Evolutionary conservation across 1,140 invertebrate genomes (phyloP).

Genomic region (Achroia grisella): DNA sequence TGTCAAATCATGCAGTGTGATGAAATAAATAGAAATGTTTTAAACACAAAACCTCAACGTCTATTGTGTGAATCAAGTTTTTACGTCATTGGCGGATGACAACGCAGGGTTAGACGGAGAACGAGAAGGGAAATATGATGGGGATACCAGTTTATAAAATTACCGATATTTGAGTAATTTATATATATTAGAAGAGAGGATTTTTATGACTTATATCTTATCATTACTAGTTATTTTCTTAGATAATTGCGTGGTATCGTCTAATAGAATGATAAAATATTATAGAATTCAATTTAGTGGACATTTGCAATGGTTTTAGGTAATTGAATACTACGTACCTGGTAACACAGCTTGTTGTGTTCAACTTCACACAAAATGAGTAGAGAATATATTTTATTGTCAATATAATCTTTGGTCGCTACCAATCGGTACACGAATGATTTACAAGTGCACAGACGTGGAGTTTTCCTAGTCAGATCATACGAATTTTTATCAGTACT

Average conservation of each 20-base stretch:
- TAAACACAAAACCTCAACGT: slow-evolving; percentile 62
- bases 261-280: not conserved
- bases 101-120: slow-evolving; percentile 13
- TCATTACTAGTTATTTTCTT: not conserved
- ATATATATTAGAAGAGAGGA: not conserved
- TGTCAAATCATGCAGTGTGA: not conserved
- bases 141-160: slow-evolving; percentile 25
- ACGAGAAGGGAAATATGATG: slow-evolving; percentile 15
- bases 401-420: slow-evolving; percentile 22
- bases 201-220: not conserved
- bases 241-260: not conserved
- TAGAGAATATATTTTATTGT: slow-evolving; percentile 32
- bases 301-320: not conserved
- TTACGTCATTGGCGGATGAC: slow-evolving; percentile 28
- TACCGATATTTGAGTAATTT: not conserved
- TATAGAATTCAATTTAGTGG: not conserved
- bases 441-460: slow-evolving; percentile 36
- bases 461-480: slow-evolving; percentile 25
- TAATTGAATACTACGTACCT: not conserved
- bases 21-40: slow-evolving; percentile 35
- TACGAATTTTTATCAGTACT: slow-evolving; percentile 35
- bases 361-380: not conserved
- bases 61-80: slow-evolving; percentile 20
- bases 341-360: slow-evolving; percentile 16
- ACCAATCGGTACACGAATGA: slow-evolving; percentile 38